Evolutionary conservation across 1,140 invertebrate genomes (phyloP).

Genomic region (Sycophaga agraensis): DNA sequence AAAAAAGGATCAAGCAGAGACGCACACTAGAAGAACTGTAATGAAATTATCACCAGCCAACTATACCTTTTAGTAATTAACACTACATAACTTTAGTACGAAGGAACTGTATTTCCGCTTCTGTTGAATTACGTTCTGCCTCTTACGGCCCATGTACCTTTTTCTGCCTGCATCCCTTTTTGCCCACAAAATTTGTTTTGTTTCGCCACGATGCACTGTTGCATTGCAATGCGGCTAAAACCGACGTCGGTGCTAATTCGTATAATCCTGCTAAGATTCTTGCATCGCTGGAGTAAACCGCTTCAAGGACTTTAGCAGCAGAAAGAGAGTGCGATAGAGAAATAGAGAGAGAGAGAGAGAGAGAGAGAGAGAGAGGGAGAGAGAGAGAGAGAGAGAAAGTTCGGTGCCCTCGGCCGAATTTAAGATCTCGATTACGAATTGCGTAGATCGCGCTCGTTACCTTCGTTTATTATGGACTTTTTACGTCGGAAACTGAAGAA

Average conservation of each 20-base stretch:
- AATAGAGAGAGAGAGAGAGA: neutral
- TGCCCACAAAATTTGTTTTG: too few relatives aligned
- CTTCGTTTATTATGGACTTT: neutral
- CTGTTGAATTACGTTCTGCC: too few relatives aligned
- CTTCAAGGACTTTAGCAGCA: neutral
- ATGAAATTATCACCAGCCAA: too few relatives aligned
- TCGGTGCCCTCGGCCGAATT: neutral
- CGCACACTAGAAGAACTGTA: too few relatives aligned
- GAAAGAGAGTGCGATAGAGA: neutral
- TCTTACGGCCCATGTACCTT: too few relatives aligned
- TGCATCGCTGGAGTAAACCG: neutral
- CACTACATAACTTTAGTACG: too few relatives aligned
- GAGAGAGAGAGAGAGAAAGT: neutral
- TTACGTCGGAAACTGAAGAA: too few relatives aligned
- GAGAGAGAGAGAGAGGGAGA: neutral
- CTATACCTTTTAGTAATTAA: too few relatives aligned
- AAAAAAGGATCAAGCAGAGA: too few relatives aligned
- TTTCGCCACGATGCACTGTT: too few relatives aligned
- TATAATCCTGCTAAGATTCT: constrained; percentile 20
- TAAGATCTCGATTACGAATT: constrained; percentile 14
- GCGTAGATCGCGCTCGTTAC: neutral
- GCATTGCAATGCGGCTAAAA: neutral
- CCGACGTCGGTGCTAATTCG: constrained; percentile 7
- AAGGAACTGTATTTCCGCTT: too few relatives aligned
- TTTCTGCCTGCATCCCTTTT: too few relatives aligned